Evolutionary conservation across 2,797 vertebrate genomes (phyloP), one percentile per base, ranked within the genome.

Genomic region (Myripristis jacobus): DNA sequence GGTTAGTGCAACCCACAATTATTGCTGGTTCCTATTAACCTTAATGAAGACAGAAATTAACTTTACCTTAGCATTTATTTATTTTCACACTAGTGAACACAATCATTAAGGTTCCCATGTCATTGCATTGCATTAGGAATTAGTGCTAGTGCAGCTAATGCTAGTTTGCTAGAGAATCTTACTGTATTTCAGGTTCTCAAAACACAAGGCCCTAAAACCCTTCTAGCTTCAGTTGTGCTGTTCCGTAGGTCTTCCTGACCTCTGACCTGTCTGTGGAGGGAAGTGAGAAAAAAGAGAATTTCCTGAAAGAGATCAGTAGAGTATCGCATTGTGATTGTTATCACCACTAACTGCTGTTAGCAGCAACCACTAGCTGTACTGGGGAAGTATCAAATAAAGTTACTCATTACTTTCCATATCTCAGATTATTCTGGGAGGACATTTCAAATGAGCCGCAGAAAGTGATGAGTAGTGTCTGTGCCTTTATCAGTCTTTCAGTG

Each of bases 311-410:
- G 29, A 75, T 79, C 55, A 65, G 59, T 83, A 52, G 34, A 27
- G 22, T 36, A 48, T 67, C 53, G 47, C 38, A 64, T 58, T 76
- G 34, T 70, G 53, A 70, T 77, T 57, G 16, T 38, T 81, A 68
- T 77, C 70, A 41, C 18, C n/a, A 15, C 44, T 70, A 82, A 70
- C 70, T 80, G 34, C 27, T 72, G 67, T 73, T 65, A 77, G 57
- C 60, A 24, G n/a, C n/a, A n/a, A n/a, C n/a, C n/a, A n/a, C n/a
- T n/a, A n/a, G n/a, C n/a, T n/a, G n/a, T n/a, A n/a, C n/a, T n/a
- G n/a, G n/a, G n/a, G n/a, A n/a, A n/a, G n/a, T n/a, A n/a, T n/a
- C n/a, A n/a, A n/a, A n/a, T n/a, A n/a, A n/a, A n/a, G n/a, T n/a
- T n/a, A n/a, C n/a, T n/a, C n/a, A n/a, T n/a, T n/a, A n/a, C n/a